Evolutionary conservation across 2,888 invertebrate species (phyloP), one percentile per base, ranked within the genome.

Genomic region (Agrotis ipsilon): DNA sequence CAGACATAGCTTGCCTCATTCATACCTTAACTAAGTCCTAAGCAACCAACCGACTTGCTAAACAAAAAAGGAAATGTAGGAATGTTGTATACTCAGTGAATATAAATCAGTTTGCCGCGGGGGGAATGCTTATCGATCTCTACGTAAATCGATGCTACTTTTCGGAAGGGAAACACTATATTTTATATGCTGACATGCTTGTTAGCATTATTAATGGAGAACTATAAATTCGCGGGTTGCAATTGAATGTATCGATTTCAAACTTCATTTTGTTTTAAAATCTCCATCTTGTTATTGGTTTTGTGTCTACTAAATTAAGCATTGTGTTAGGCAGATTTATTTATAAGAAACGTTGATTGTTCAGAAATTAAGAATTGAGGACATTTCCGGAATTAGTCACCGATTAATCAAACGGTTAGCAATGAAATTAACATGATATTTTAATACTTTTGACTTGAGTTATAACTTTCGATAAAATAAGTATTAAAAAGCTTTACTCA

Each of bases 81-180:
- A 58, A 75, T 68, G 48, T 65, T 65, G 76, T 72, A 67, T 70
- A 70, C 60, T 64, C 72, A 62, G 72, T 75, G 83, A 83, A 85
- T 83, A 82, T 80, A 82, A 85, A 83, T 80, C 83, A 85, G 74
- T 43, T 70, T 57, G 68, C 73, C 74, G 68, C 82, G 52, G 76
- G 81, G 81, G 72, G 66, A 57, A 55, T 51, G 32, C 32, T 52
- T 64, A 75, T 58, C 74, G 83, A 73, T 57, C 48, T 67, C 54
- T 57, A 57, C 39, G 65, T 67, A 57, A 80, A 59, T 72, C 76
- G 70, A 72, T 66, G 65, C 63, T 79, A 76, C 61, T 82, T 82
- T 78, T 79, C 59, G 61, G 51, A 71, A 75, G 65, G 66, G 49
- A 21, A n/a, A 32, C 58, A 24, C 55, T 63, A 60, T 78, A 68